These are phyloP conservation scores for Sebastes itinus DNA, from an alignment of 2,797 vertebrate genomes.

Conservation along the genomic window DNA sequence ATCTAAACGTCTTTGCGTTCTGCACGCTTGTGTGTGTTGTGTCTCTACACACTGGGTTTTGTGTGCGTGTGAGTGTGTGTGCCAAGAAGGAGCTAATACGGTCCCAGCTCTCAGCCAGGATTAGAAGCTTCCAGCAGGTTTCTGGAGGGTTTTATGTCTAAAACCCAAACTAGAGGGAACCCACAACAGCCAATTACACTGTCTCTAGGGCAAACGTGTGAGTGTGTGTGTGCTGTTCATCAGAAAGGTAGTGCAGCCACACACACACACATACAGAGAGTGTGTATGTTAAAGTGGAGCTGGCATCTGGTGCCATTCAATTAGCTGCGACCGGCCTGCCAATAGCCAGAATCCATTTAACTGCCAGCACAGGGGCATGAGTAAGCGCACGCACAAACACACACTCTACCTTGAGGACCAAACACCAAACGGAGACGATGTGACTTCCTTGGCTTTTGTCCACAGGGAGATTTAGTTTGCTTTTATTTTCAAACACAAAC, in stretches of 20 bases:
- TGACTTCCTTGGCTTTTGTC: conserved; percentile 33
- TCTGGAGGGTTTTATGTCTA: conserved; percentile 74
- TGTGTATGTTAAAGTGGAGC: conserved; percentile 69
- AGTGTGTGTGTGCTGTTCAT: conserved; percentile 29
- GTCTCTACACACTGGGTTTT: neutral
- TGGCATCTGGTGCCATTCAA: conserved; percentile 79
- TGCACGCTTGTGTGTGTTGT: neutral
- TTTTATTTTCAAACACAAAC: conserved; percentile 2
- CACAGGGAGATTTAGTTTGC: neutral
- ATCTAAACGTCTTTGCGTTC: conserved; percentile 18
- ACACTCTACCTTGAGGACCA: conserved; percentile 27
- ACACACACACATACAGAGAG: conserved; percentile 47
- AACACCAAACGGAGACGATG: conserved; percentile 19
- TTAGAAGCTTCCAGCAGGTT: conserved; percentile 74
- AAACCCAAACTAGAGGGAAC: conserved; percentile 73
- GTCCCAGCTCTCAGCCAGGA: conserved; percentile 70
- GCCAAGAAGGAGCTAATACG: conserved; percentile 60
- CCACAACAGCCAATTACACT: conserved; percentile 77
- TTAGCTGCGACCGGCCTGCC: conserved; percentile 74
- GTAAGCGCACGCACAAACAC: conserved; percentile 36
- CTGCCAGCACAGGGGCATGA: conserved; percentile 66
- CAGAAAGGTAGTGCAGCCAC: conserved; percentile 34
- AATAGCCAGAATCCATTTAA: conserved; percentile 75
- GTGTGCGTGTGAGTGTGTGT: conserved; percentile 36
- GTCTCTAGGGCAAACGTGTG: conserved; percentile 65